phyloP scores from a whole-genome alignment of 2,888 invertebrate species.

The Synergus laeviventris region DNA sequence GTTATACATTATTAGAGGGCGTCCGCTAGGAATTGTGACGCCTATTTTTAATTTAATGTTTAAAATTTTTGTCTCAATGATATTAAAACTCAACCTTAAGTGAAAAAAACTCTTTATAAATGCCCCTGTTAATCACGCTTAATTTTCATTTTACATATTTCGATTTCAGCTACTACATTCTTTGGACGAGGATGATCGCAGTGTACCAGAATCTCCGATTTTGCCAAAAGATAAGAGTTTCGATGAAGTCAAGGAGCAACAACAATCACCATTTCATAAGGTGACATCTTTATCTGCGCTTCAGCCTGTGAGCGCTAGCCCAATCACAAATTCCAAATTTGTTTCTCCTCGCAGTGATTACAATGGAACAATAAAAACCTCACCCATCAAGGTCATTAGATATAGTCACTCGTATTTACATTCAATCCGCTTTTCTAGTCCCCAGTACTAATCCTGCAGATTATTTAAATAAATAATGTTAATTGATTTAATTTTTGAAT shows the following conservation, averaged over 20 bases:
- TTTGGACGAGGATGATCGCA: conserved; percentile 86
- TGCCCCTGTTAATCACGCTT: conserved; percentile 13
- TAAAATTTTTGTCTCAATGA: no score
- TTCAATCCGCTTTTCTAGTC: neutral
- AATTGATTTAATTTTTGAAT: conserved; percentile 21
- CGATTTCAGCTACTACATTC: conserved; percentile 83
- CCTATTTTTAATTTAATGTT: no score
- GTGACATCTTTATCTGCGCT: conserved; percentile 66
- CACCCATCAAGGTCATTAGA: conserved; percentile 66
- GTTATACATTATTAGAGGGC: conserved; percentile 39
- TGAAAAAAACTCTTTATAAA: neutral
- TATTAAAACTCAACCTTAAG: no score
- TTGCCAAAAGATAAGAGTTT: conserved; percentile 61
- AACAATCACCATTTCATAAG: conserved; percentile 42
- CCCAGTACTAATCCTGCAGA: neutral
- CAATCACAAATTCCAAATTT: conserved; percentile 67
- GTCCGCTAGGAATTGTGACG: neutral
- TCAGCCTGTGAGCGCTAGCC: conserved; percentile 71
- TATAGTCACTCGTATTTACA: neutral
- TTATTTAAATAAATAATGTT: neutral
- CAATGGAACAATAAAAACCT: conserved; percentile 70
- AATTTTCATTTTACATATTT: neutral
- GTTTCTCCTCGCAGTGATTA: conserved; percentile 62
- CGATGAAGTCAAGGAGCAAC: conserved; percentile 48
- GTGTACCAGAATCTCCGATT: conserved; percentile 74